phyloP scores from a whole-genome alignment of 1,140 invertebrate genomes.

The Ceratina japonica region DNA sequence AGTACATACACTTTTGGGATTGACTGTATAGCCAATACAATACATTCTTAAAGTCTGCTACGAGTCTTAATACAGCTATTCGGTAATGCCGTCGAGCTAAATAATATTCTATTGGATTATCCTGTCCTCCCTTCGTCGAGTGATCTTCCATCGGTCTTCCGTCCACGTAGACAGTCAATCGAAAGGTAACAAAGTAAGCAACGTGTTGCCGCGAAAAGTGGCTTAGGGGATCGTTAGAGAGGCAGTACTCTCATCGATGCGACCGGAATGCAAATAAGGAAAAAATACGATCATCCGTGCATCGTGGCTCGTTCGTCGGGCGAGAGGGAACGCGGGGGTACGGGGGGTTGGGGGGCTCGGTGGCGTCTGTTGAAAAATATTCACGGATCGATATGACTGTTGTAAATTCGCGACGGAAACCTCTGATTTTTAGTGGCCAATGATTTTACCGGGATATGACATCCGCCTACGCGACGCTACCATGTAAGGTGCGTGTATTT shows the following conservation, averaged over 20 bases:
- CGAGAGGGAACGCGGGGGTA: neutral
- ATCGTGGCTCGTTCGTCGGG: conserved; percentile 10
- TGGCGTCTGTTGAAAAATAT: conserved; percentile 28
- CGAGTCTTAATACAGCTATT: too few relatives aligned
- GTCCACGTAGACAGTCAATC: conserved; percentile 6
- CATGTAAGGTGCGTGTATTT: conserved; percentile 67
- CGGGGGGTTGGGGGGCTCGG: neutral
- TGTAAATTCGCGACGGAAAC: conserved; percentile 63
- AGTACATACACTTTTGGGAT: too few relatives aligned
- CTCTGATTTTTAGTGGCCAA: conserved; percentile 66
- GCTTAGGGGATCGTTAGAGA: conserved; percentile 13
- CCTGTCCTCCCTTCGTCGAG: neutral
- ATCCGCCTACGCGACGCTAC: conserved; percentile 62
- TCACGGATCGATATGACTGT: conserved; percentile 41
- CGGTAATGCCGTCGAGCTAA: too few relatives aligned
- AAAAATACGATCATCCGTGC: conserved; percentile 28
- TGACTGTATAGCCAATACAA: too few relatives aligned
- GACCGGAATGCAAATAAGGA: conserved; percentile 36
- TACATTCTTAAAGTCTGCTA: too few relatives aligned
- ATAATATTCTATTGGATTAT: too few relatives aligned
- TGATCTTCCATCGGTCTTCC: conserved; percentile 9
- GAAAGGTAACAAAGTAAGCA: conserved; percentile 12
- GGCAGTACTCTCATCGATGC: conserved; percentile 14
- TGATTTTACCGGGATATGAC: conserved; percentile 67
- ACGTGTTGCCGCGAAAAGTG: conserved; percentile 2